These are phyloP conservation scores for Ptyas mucosa DNA, from an alignment of 2,113 vertebrate genomes.

Conservation along the genomic window DNA sequence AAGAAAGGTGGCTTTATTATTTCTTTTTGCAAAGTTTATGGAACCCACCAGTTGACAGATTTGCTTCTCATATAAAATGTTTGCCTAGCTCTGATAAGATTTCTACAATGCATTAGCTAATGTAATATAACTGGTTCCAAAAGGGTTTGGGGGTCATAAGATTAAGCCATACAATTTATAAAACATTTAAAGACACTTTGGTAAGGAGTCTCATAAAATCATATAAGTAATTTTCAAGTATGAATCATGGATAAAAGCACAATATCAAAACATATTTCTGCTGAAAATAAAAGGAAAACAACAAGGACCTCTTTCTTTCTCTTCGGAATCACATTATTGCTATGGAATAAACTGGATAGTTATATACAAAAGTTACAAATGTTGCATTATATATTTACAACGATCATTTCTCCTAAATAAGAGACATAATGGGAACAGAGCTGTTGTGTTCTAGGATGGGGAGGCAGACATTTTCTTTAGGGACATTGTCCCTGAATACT, in stretches of 20 bases:
- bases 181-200: conserved; percentile 63
- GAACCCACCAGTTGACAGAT: conserved; percentile 66
- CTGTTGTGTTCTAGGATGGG: not conserved
- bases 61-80: conserved; percentile 53
- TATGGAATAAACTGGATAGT: not conserved
- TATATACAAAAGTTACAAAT: not conserved
- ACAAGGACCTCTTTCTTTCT: conserved; percentile 20
- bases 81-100: conserved; percentile 55
- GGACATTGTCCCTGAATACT: not conserved
- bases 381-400: not conserved
- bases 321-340: conserved; percentile 17
- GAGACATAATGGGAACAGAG: not conserved
- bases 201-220: conserved; percentile 57
- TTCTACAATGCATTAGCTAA: conserved; percentile 70
- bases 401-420: not conserved
- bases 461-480: not conserved
- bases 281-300: conserved; percentile 33
- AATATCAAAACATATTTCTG: conserved; percentile 58
- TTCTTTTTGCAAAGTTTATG: conserved; percentile 64
- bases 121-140: conserved; percentile 66
- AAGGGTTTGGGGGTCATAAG: conserved; percentile 62
- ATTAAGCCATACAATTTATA: conserved; percentile 63
- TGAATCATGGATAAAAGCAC: conserved; percentile 45
- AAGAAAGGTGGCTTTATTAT: conserved; percentile 49
- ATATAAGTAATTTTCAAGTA: conserved; percentile 50